Evolutionary conservation across 2,113 vertebrate genomes (phyloP).

Genomic region (Lota lota): DNA sequence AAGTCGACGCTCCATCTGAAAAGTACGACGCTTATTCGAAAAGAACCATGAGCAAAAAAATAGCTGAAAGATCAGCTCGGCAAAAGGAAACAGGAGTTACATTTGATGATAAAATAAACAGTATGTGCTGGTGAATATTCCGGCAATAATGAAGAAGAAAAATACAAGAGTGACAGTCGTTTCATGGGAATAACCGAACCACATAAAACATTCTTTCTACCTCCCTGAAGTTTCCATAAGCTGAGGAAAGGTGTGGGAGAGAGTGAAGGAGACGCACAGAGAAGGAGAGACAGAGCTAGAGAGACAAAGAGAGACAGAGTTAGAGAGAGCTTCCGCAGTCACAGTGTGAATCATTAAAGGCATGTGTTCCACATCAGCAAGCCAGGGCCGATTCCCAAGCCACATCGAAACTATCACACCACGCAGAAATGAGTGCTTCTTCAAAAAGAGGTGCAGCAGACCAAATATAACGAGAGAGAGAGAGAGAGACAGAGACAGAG

Average conservation of each 20-base stretch:
- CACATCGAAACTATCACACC: constrained; percentile 8
- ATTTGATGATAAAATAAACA: background rate
- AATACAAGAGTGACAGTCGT: background rate
- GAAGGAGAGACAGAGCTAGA: constrained; percentile 28
- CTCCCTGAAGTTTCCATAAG: constrained; percentile 34
- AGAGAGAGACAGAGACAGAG: too few relatives aligned
- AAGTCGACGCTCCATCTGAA: too few relatives aligned
- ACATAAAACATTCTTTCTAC: constrained; percentile 33
- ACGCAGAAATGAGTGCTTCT: too few relatives aligned
- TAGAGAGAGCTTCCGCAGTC: constrained; percentile 55
- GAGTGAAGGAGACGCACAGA: constrained; percentile 29
- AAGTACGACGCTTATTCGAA: too few relatives aligned
- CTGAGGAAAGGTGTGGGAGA: constrained; percentile 9
- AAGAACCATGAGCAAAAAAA: too few relatives aligned
- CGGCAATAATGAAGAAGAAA: background rate
- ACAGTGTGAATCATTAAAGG: constrained; percentile 69
- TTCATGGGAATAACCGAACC: constrained; percentile 16
- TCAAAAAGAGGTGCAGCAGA: too few relatives aligned
- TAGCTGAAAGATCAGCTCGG: too few relatives aligned
- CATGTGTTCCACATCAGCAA: constrained; percentile 73
- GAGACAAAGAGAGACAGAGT: background rate
- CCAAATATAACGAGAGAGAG: too few relatives aligned
- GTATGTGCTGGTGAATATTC: background rate
- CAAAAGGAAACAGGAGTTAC: background rate
- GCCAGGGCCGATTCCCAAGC: constrained; percentile 55